Percentiles rank a stretch among this genome's conserved stretches.
These are phyloP conservation scores for Gallinago undulata DNA, from an alignment of 2,113 vertebrate species.

Conservation along the genomic window DNA sequence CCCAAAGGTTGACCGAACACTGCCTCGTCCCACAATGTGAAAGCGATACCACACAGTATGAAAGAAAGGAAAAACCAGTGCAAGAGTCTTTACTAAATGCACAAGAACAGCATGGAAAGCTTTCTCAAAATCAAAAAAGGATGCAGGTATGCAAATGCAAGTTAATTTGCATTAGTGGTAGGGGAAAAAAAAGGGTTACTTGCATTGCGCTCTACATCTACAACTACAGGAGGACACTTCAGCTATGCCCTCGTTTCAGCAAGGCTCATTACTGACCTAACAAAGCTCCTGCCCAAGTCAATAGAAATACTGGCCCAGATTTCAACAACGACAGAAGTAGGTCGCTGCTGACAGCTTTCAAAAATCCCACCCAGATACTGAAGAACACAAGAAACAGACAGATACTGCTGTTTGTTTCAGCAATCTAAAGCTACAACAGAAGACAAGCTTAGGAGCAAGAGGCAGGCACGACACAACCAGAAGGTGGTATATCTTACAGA, in stretches of 20 bases:
- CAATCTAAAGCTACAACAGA: not conserved
- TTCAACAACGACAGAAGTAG: conserved; percentile 18
- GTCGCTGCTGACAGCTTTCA: not conserved
- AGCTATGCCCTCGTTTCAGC: conserved; percentile 15
- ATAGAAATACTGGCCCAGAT: conserved; percentile 10
- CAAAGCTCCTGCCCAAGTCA: conserved; percentile 3
- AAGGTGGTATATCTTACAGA: not conserved
- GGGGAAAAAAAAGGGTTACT: not conserved
- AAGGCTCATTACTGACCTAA: not conserved
- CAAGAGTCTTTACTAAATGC: not conserved
- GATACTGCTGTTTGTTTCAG: not conserved
- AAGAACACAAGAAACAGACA: not conserved
- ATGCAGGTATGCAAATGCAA: not conserved
- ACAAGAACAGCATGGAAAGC: not conserved
- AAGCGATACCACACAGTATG: not conserved
- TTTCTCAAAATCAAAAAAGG: not conserved
- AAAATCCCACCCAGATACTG: not conserved
- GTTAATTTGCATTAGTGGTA: not conserved
- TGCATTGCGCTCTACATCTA: not conserved
- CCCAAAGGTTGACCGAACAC: not conserved
- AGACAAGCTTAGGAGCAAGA: not conserved
- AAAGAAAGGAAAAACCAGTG: not conserved
- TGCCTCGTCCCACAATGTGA: not conserved
- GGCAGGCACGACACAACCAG: not conserved
- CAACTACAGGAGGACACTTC: not conserved